Percentiles rank a stretch among this genome's conserved stretches.
phyloP scores from a whole-genome alignment of 30 jellyfish, hydroid and myxozoan genomes.

The Haliclystus octoradiatus region DNA sequence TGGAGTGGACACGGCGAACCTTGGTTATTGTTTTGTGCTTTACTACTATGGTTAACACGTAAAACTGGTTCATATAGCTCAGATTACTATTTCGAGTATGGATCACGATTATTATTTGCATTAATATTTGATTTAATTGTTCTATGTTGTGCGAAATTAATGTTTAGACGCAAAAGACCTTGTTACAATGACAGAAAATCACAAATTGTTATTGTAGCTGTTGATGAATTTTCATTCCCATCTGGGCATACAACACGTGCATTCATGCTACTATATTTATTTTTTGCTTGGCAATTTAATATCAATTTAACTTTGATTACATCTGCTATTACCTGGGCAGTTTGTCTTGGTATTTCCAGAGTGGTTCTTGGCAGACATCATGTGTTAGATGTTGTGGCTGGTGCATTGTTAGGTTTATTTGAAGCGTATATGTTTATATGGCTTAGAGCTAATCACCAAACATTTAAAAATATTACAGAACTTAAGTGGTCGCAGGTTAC shows the following conservation, averaged over 20 bases:
- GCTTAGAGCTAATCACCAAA: background rate
- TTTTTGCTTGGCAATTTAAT: background rate
- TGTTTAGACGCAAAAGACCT: slow-evolving; percentile 66
- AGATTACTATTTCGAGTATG: background rate
- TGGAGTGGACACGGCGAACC: slow-evolving; percentile 90
- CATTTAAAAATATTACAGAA: too few relatives aligned
- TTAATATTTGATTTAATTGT: slow-evolving; percentile 51
- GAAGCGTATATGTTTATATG: slow-evolving; percentile 22
- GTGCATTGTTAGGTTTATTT: slow-evolving; percentile 43
- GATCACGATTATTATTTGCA: slow-evolving; percentile 27
- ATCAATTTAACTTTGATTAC: background rate
- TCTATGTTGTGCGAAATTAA: slow-evolving; percentile 39
- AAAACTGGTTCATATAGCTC: slow-evolving; percentile 3
- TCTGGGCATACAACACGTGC: slow-evolving; percentile 97
- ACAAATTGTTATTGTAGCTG: slow-evolving; percentile 47
- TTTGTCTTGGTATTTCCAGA: slow-evolving; percentile 49
- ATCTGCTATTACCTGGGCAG: slow-evolving; percentile 41
- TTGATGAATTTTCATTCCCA: slow-evolving; percentile 77
- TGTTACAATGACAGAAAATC: slow-evolving; percentile 43
- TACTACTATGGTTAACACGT: slow-evolving; percentile 4
- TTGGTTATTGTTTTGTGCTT: slow-evolving; percentile 36
- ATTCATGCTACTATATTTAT: slow-evolving; percentile 12
- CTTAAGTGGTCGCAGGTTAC: too few relatives aligned
- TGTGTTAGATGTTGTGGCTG: slow-evolving; percentile 68
- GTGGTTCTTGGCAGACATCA: slow-evolving; percentile 85